Conservation (phyloP, 1,140 invertebrate genomes). For the Lepidurus couesii region DNA sequence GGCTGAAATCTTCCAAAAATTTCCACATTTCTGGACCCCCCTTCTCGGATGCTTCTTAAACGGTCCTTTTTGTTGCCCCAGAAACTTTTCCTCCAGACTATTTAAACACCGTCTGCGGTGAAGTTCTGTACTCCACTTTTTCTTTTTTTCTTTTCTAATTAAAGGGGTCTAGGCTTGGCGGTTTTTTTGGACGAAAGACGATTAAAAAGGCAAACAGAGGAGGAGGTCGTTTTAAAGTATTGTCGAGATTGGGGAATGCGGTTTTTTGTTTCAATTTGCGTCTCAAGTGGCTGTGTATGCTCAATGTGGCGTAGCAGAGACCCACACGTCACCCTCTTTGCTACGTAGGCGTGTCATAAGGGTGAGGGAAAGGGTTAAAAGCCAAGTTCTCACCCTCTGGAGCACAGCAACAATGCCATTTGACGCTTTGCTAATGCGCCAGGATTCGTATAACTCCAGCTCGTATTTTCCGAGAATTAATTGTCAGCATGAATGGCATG, state of each 20-base stretch:
- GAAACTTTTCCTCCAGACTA: not conserved
- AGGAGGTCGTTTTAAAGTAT: not conserved
- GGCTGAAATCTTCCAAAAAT: not conserved
- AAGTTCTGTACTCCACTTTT: not conserved
- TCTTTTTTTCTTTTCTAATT: not conserved
- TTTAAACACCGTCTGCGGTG: not conserved
- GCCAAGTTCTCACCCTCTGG: not conserved
- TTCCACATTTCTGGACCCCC: not conserved
- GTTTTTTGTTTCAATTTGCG: conserved; percentile 20
- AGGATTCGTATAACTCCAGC: not conserved
- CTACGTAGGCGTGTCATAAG: conserved; percentile 7
- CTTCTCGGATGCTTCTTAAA: not conserved
- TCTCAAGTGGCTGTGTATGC: conserved; percentile 15
- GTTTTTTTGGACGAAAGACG: not conserved
- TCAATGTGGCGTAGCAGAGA: conserved; percentile 14
- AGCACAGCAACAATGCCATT: not conserved
- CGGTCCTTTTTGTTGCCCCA: not conserved
- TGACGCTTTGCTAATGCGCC: conserved; percentile 3
- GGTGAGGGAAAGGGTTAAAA: conserved; percentile 14
- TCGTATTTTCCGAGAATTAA: not conserved
- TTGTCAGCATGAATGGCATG: not conserved
- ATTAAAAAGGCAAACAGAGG: conserved; percentile 2
- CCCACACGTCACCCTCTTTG: not conserved
- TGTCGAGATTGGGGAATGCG: conserved; percentile 11
- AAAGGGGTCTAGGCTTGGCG: not conserved